These are phyloP conservation scores for Diplazon laetatorius DNA, from an alignment of 2,888 invertebrate genomes.

Conservation along the genomic window DNA sequence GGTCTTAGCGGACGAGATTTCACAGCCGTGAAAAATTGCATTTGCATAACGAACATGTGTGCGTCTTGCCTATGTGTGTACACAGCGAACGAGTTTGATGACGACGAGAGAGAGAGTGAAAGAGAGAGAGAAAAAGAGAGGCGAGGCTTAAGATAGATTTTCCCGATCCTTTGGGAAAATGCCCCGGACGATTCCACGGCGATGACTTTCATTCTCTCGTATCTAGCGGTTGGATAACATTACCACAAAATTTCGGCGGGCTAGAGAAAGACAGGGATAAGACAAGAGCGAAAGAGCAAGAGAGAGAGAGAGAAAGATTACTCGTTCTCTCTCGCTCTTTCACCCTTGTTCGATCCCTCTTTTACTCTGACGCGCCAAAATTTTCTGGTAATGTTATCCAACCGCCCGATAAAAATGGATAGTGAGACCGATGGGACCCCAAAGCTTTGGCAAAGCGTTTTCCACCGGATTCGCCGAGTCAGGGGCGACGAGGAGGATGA, in stretches of 20 bases:
- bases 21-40: conserved; percentile 35
- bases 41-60: conserved; percentile 35
- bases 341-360: no score
- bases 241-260: background rate
- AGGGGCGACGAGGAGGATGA: conserved; percentile 1
- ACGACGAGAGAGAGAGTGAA: no score
- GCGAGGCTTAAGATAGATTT: conserved; percentile 4
- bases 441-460: conserved; percentile 13
- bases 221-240: background rate
- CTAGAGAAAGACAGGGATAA: background rate
- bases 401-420: no score
- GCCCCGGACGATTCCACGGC: background rate
- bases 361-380: no score
- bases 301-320: background rate
- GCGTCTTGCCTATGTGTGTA: background rate
- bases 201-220: background rate
- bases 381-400: no score
- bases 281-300: no score
- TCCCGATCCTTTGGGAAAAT: background rate
- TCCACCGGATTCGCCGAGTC: conserved; percentile 28
- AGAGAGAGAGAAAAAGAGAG: background rate
- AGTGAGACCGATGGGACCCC: background rate
- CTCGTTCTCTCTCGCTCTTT: no score
- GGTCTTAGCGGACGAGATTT: conserved; percentile 14
- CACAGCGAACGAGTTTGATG: no score